Conservation (phyloP, 2,888 invertebrate species). For the Ashinkailepas kermadecensis region DNA sequence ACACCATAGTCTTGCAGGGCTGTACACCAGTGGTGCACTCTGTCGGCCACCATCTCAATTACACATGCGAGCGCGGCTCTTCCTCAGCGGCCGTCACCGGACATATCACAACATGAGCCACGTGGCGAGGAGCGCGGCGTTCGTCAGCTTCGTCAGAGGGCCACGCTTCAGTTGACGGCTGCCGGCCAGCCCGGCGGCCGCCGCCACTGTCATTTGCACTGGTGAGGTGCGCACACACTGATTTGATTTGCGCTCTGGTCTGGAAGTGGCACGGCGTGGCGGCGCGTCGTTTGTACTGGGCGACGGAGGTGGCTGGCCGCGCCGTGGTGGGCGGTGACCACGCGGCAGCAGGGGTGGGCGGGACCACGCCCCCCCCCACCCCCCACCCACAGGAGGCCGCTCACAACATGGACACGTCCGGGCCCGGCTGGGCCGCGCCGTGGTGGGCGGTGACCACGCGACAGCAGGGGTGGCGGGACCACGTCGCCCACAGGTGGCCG, state of each 20-base stretch:
- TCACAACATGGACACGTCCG: constrained; percentile 7
- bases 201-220: background rate
- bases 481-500: too few relatives aligned
- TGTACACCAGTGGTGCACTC: too few relatives aligned
- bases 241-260: background rate
- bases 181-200: background rate
- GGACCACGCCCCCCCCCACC: too few relatives aligned
- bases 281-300: background rate
- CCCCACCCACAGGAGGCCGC: too few relatives aligned
- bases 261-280: background rate
- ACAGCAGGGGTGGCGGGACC: too few relatives aligned
- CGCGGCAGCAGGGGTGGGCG: too few relatives aligned
- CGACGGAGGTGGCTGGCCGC: too few relatives aligned
- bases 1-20: too few relatives aligned
- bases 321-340: too few relatives aligned
- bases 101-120: background rate
- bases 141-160: background rate
- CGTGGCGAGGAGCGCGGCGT: background rate
- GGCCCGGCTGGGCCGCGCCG: background rate
- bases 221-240: background rate
- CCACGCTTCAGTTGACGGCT: background rate
- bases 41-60: background rate
- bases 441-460: background rate
- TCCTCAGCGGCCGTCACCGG: background rate
- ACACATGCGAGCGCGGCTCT: background rate